Conservation (phyloP, 2,113 vertebrate species). For the Triplophysa rosa region DNA sequence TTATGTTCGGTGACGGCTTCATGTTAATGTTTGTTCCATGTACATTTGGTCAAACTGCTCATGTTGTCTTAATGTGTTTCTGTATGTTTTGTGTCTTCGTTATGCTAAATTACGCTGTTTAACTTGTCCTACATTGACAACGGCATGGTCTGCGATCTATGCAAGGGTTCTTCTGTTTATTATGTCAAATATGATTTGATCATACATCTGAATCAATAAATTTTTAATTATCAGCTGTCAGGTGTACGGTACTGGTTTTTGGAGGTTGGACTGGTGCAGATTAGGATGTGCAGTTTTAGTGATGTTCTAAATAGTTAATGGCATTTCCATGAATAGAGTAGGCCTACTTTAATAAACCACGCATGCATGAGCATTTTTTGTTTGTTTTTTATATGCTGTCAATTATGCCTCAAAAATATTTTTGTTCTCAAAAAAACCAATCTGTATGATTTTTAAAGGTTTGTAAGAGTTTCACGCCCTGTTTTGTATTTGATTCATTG, state of each 20-base stretch:
- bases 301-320: no score
- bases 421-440: no score
- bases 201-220: slow-evolving; percentile 92
- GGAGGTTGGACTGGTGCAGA: neutral
- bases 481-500: no score
- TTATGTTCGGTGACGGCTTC: slow-evolving; percentile 24
- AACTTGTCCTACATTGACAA: slow-evolving; percentile 80
- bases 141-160: slow-evolving; percentile 94
- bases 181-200: slow-evolving; percentile 87
- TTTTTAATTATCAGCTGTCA: slow-evolving; percentile 90
- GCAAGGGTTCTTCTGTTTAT: slow-evolving; percentile 82
- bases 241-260: slow-evolving; percentile 40
- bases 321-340: no score
- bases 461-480: no score
- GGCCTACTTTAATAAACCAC: no score
- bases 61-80: slow-evolving; percentile 56
- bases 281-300: neutral
- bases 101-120: slow-evolving; percentile 67
- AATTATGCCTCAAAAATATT: no score
- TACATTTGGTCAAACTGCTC: slow-evolving; percentile 63
- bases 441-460: no score
- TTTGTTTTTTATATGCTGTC: no score
- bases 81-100: slow-evolving; percentile 61
- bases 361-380: no score
- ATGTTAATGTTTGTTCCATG: slow-evolving; percentile 53